Base-by-base conservation (phyloP, 2,113 vertebrate species). In the Dicerorhinus sumatrensis region DNA sequence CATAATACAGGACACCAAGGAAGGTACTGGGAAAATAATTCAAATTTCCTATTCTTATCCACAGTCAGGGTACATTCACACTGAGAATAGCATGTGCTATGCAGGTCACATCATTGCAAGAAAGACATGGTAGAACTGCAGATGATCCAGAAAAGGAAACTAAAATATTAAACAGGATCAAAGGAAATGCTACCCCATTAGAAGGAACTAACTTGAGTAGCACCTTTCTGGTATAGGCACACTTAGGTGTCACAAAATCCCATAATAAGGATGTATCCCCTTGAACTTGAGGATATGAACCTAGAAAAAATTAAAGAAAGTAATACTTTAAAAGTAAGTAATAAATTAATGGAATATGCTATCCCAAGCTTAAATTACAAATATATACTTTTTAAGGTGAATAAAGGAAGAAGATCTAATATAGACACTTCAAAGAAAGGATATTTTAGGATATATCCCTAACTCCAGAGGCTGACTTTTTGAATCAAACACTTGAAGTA, bases 141-240 rank as follows among this genome's bases (percentile, higher is more conserved):
- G 46, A 46, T 20, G 51, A 46, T 23, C 77, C 36, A 97, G 31
- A 88, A 91, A 94, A 84, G 39, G 48, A 95, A 92, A 69, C 8
- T 46, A 88, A 95, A 92, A 63, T 85, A 67, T 58, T 91, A 82
- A 84, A 84, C 0, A 94, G 42, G 54, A 46, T 79, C 33, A 75
- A 97, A 93, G 79, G 60, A 95, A 97, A 96, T 63, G 36, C 31
- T 54, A 69, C 65, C 27, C 77, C 25, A 79, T 81, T 72, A 72
- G 31, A 90, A 92, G 27, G 92, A 92, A 86, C 14, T 17, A 92
- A 79, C 7, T 67, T 63, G 18, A 63, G 25, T 11, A 84, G 27
- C 90, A 31, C 51, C 42, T 23, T 84, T 89, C 36, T 84, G 36
- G 27, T 91, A 7, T 36, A 54, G 16, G 75, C 18, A 72, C 21